phyloP scores from a whole-genome alignment of 1,140 invertebrate species.

The Zophobas atratus region DNA sequence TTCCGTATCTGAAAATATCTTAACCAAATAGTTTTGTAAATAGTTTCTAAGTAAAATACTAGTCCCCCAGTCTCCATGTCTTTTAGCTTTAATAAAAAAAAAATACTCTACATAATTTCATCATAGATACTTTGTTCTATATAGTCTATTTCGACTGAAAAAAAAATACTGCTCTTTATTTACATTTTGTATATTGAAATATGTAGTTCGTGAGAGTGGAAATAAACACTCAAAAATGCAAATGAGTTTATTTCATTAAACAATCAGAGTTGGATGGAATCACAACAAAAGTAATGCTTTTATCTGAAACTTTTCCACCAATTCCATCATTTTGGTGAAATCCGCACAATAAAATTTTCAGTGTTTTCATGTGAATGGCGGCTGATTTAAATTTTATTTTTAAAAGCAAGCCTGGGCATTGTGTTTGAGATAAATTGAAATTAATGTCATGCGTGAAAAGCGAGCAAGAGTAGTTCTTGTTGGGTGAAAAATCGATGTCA shows the following conservation, averaged over 20 bases:
- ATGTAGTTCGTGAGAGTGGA: background rate
- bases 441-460: constrained; percentile 3
- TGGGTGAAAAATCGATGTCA: too few species aligned
- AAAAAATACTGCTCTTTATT: too few species aligned
- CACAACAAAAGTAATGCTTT: constrained; percentile 3
- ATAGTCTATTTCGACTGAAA: too few species aligned
- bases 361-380: constrained; percentile 7
- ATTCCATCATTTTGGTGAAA: constrained; percentile 12
- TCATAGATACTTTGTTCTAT: background rate
- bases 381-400: constrained; percentile 14
- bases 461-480: too few species aligned
- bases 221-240: constrained; percentile 21
- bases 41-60: too few species aligned
- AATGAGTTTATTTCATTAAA: constrained; percentile 24
- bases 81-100: too few species aligned
- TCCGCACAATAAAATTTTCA: constrained; percentile 16
- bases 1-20: too few species aligned
- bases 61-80: too few species aligned
- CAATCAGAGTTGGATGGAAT: constrained; percentile 1
- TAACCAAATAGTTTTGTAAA: too few species aligned
- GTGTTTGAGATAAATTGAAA: constrained; percentile 15
- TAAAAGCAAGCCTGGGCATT: constrained; percentile 10
- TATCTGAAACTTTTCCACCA: constrained; percentile 17
- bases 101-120: too few species aligned
- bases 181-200: too few species aligned